Percentiles rank a stretch among this genome's conserved stretches.
These are phyloP conservation scores for Druon quercuslanigerum DNA, from an alignment of 1,140 invertebrate genomes.

Conservation along the genomic window DNA sequence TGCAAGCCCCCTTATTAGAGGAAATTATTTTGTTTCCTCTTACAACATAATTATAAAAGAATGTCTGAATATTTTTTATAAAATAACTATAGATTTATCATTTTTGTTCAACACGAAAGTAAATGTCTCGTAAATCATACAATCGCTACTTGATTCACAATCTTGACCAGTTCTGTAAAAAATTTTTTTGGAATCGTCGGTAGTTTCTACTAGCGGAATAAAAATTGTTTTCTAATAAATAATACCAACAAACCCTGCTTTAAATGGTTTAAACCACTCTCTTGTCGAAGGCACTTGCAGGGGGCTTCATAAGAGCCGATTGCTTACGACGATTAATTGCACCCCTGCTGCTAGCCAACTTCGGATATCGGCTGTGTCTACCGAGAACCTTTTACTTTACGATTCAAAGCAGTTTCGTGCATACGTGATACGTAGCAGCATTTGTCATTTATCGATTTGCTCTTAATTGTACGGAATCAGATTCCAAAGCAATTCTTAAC, in stretches of 20 bases:
- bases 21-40: no score
- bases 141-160: no score
- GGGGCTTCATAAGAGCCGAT: conserved; percentile 43
- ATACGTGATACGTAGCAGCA: background rate
- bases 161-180: no score
- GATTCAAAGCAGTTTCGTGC: conserved; percentile 18
- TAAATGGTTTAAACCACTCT: conserved; percentile 6
- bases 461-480: conserved; percentile 19
- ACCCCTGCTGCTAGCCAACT: conserved; percentile 56
- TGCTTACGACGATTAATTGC: conserved; percentile 65
- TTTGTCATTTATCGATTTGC: conserved; percentile 27
- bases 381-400: conserved; percentile 18
- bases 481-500: conserved; percentile 20
- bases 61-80: no score
- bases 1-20: no score
- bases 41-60: no score
- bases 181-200: no score
- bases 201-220: no score
- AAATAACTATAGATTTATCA: no score
- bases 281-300: conserved; percentile 27
- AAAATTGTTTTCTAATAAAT: background rate
- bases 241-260: background rate
- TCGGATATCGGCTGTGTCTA: conserved; percentile 25
- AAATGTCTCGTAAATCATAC: no score
- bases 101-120: no score